Conservation (phyloP, 2,113 vertebrate genomes). For the Cryptomyrus ogoouensis region DNA sequence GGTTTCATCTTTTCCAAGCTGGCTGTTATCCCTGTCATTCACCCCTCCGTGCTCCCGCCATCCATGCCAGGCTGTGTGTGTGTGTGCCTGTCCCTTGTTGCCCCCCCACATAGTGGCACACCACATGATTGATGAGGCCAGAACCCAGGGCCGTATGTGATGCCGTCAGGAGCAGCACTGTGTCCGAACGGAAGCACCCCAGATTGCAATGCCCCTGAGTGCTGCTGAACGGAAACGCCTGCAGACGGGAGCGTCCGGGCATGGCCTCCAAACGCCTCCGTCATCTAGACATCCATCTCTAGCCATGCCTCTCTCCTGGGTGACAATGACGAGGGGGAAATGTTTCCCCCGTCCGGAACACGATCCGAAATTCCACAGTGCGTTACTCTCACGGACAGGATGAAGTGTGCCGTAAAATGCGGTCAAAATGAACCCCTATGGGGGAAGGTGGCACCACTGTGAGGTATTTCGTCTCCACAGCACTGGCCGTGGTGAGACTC, state of each 20-base stretch:
- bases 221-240: not conserved
- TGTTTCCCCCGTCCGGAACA: not conserved
- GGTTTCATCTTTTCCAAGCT: not conserved
- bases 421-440: not conserved
- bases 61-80: not conserved
- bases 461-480: not conserved
- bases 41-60: not conserved
- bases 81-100: not conserved
- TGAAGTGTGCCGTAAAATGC: not conserved
- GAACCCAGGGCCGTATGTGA: not conserved
- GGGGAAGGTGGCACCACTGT: not conserved
- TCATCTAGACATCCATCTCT: not conserved
- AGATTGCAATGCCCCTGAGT: not conserved
- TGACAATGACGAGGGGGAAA: not conserved
- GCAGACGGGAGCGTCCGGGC: not conserved
- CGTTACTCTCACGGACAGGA: not conserved
- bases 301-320: not conserved
- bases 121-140: not conserved
- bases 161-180: not conserved
- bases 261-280: too few relatives aligned
- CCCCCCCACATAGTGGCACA: not conserved
- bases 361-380: not conserved
- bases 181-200: not conserved
- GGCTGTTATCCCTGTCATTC: not conserved
- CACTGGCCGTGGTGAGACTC: constrained; percentile 37